A percentile compares a stretch with the other conserved stretches of the same genome.
phyloP scores from a whole-genome alignment of 2,113 vertebrate species.

The Pica pica region DNA sequence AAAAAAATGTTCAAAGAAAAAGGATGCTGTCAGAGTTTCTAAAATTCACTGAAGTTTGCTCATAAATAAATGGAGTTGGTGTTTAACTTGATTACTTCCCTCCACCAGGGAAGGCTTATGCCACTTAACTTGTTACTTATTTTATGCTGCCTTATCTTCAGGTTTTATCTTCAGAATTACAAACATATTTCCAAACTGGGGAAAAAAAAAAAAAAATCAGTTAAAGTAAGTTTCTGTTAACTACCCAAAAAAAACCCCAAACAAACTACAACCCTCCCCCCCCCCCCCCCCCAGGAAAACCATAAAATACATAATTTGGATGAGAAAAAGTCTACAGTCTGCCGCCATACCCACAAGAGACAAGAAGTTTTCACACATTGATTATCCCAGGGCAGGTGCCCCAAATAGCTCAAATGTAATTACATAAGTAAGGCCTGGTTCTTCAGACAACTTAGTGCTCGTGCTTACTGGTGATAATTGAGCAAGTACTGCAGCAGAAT shows the following conservation, averaged over 20 bases:
- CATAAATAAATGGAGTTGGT: background rate
- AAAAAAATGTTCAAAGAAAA: background rate
- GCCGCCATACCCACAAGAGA: background rate
- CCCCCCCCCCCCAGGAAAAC: background rate
- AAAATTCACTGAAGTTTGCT: background rate
- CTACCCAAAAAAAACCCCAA: background rate
- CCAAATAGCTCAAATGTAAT: background rate
- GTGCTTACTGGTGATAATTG: background rate
- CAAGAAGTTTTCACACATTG: accelerated
- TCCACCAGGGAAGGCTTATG: background rate
- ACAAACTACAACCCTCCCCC: background rate
- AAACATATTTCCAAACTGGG: background rate
- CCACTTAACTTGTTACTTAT: background rate
- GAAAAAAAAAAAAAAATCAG: background rate
- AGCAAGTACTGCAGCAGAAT: background rate
- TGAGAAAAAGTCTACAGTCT: background rate
- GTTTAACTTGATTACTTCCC: background rate
- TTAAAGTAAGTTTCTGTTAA: background rate
- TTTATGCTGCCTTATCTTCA: background rate
- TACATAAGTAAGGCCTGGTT: background rate
- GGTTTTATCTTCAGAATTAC: background rate
- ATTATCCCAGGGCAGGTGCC: background rate
- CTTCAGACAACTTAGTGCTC: background rate
- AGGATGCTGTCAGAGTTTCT: background rate
- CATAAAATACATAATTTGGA: background rate